phyloP scores from a whole-genome alignment of 2,888 invertebrate species.

The Cosmia pyralina region DNA sequence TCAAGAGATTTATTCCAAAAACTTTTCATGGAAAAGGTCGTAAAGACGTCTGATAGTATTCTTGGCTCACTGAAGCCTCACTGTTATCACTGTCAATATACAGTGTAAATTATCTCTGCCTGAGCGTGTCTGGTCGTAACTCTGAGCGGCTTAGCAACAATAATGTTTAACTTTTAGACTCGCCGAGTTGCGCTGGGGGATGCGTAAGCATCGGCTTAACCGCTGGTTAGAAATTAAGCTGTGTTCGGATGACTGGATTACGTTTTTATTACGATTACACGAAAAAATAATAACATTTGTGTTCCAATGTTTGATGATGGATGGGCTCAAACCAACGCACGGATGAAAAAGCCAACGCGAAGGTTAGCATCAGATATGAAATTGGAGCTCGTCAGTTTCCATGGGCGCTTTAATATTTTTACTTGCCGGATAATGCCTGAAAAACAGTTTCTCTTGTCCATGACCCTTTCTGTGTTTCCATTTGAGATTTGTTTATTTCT shows the following conservation, averaged over 20 bases:
- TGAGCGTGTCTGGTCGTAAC: conserved; percentile 40
- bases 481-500: too few species aligned
- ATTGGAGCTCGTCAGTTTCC: too few species aligned
- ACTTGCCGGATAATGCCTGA: too few species aligned
- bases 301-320: too few species aligned
- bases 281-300: background rate
- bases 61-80: background rate
- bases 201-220: conserved; percentile 1
- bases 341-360: too few species aligned
- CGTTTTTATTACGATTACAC: background rate
- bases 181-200: conserved; percentile 3
- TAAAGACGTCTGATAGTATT: conserved; percentile 6
- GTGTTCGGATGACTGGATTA: background rate
- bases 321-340: too few species aligned
- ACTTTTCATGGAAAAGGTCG: background rate
- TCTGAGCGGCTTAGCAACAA: conserved; percentile 25
- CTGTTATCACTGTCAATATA: conserved; percentile 8
- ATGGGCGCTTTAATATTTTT: too few species aligned
- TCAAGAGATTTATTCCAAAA: background rate
- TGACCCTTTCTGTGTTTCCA: too few species aligned
- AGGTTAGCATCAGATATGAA: too few species aligned
- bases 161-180: conserved; percentile 44
- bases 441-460: too few species aligned
- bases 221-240: background rate
- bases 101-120: conserved; percentile 5